Evolutionary conservation across 2,797 vertebrate genomes (phyloP).

Genomic region (Peromyscus aztecus): DNA sequence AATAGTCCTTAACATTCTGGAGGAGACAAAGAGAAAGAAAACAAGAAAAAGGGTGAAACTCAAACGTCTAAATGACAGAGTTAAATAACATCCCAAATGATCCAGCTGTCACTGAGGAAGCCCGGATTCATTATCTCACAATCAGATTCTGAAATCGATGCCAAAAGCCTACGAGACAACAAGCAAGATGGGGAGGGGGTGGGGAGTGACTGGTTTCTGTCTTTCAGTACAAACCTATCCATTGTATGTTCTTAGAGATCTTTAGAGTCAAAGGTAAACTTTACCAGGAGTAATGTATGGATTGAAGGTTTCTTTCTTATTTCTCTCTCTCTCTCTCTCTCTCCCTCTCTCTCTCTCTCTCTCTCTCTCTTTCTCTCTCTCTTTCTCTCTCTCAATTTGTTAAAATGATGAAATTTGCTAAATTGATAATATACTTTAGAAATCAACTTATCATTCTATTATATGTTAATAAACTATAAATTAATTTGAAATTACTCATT

Average conservation of each 20-base stretch:
- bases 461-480: not conserved
- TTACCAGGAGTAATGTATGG: not conserved
- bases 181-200: not conserved
- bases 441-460: not conserved
- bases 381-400: not conserved
- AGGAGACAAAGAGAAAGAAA: conserved; percentile 44
- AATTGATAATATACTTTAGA: conserved; percentile 22
- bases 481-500: not conserved
- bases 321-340: not conserved
- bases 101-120: not conserved
- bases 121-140: not conserved
- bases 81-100: conserved; percentile 56
- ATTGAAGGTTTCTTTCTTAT: not conserved
- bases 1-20: conserved; percentile 91
- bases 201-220: not conserved
- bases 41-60: conserved; percentile 53
- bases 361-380: not conserved
- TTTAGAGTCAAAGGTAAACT: not conserved
- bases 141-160: not conserved
- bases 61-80: not conserved
- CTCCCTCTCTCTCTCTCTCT: not conserved
- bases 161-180: not conserved
- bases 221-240: not conserved
- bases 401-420: conserved; percentile 22
- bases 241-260: not conserved